Conservation (phyloP, 2,113 vertebrate species). For the Amblyopsis rosae region DNA sequence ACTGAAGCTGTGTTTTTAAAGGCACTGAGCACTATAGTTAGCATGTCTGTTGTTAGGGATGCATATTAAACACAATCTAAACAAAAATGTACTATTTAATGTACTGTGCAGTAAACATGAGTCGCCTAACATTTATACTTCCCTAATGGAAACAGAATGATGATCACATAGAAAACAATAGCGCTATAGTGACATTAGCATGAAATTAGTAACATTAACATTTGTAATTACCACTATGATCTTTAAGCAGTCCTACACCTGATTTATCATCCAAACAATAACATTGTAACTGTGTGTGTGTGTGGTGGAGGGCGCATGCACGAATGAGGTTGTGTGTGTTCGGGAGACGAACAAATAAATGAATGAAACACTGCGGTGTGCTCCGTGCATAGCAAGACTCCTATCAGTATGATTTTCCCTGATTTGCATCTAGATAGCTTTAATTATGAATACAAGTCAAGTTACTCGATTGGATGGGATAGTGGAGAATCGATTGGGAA, state of each 20-base stretch:
- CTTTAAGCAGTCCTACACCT: conserved; percentile 40
- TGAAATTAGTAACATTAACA: conserved; percentile 31
- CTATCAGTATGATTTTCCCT: conserved; percentile 66
- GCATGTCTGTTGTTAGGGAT: no score
- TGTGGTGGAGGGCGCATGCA: background rate
- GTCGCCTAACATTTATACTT: no score
- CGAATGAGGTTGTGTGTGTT: conserved; percentile 19
- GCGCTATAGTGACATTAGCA: background rate
- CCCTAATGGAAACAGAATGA: no score
- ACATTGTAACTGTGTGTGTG: no score
- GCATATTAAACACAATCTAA: background rate
- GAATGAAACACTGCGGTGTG: conserved; percentile 11
- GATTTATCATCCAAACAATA: conserved; percentile 45
- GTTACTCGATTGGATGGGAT: conserved; percentile 69
- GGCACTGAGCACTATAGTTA: no score
- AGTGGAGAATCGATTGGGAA: conserved; percentile 76
- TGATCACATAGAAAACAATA: background rate
- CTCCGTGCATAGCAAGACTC: conserved; percentile 43
- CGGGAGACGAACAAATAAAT: conserved; percentile 30
- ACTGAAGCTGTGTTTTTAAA: no score
- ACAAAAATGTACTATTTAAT: background rate
- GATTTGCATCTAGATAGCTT: conserved; percentile 83
- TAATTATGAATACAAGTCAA: conserved; percentile 82
- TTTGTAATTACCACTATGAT: conserved; percentile 43
- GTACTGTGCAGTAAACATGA: background rate